Conservation (phyloP, 1,140 invertebrate species). For the Nylanderia fulva region DNA sequence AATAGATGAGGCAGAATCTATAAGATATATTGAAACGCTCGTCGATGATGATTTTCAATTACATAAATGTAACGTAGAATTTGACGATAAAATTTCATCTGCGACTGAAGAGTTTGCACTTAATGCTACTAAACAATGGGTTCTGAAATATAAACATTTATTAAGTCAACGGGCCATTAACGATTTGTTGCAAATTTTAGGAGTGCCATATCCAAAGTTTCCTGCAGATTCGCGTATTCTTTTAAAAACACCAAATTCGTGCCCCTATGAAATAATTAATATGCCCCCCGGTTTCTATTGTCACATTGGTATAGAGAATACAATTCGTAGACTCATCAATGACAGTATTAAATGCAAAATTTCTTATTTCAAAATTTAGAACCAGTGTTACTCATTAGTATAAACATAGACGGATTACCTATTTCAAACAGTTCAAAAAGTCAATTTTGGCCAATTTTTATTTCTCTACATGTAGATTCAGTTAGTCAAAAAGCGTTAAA, state of each 20-base stretch:
- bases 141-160: slow-evolving; percentile 22
- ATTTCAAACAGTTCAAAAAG: too few species aligned
- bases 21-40: neutral
- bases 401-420: too few species aligned
- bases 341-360: slow-evolving; percentile 7
- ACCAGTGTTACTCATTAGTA: neutral
- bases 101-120: neutral
- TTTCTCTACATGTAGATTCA: slow-evolving; percentile 9
- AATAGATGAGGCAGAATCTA: too few species aligned
- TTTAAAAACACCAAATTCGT: too few species aligned
- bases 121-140: too few species aligned
- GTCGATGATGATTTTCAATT: too few species aligned
- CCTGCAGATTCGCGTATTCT: too few species aligned
- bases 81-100: neutral
- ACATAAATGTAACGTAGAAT: too few species aligned
- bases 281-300: too few species aligned
- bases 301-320: slow-evolving; percentile 24
- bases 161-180: slow-evolving; percentile 22
- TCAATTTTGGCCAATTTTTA: slow-evolving; percentile 25
- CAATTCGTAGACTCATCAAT: neutral
- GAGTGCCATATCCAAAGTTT: slow-evolving; percentile 26
- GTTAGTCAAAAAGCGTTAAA: too few species aligned
- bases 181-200: slow-evolving; percentile 16
- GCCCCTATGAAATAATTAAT: too few species aligned
- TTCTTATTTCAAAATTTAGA: neutral